Percentiles rank a stretch among this genome's conserved stretches.
Conservation (phyloP, 2,888 invertebrate species). For the Villa cingulata region DNA sequence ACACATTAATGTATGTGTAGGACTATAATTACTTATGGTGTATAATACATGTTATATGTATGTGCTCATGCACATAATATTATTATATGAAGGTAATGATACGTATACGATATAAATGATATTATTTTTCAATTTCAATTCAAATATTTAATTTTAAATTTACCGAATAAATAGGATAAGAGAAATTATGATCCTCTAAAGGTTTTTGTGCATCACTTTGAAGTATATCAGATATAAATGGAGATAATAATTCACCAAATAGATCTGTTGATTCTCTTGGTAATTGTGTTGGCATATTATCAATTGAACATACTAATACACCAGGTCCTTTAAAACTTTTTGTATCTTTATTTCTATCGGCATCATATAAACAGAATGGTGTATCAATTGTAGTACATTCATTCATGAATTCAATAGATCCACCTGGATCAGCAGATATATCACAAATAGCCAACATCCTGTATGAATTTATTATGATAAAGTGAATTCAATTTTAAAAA, state of each 20-base stretch:
- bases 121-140: not conserved
- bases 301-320: slow-evolving; percentile 97
- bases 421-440: slow-evolving; percentile 97
- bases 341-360: slow-evolving; percentile 92
- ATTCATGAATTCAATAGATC: slow-evolving; percentile 98
- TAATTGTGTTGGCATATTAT: slow-evolving; percentile 99
- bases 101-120: too few relatives aligned
- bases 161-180: slow-evolving; percentile 30
- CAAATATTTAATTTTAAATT: not conserved
- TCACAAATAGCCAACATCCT: slow-evolving; percentile 93
- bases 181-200: slow-evolving; percentile 61
- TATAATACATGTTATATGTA: too few relatives aligned
- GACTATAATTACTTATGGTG: too few relatives aligned
- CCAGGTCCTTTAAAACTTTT: slow-evolving; percentile 95
- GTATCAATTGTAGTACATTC: slow-evolving; percentile 99
- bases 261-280: slow-evolving; percentile 95
- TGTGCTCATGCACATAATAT: too few relatives aligned
- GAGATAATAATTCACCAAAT: slow-evolving; percentile 85
- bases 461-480: slow-evolving; percentile 12
- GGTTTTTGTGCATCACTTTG: slow-evolving; percentile 68
- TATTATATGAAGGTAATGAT: too few relatives aligned
- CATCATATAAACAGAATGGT: slow-evolving; percentile 98
- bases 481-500: not conserved
- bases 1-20: too few relatives aligned
- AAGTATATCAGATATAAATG: slow-evolving; percentile 79